These are phyloP conservation scores for Daptonema setosum DNA, from an alignment of 2,888 invertebrate species.

Conservation along the genomic window DNA sequence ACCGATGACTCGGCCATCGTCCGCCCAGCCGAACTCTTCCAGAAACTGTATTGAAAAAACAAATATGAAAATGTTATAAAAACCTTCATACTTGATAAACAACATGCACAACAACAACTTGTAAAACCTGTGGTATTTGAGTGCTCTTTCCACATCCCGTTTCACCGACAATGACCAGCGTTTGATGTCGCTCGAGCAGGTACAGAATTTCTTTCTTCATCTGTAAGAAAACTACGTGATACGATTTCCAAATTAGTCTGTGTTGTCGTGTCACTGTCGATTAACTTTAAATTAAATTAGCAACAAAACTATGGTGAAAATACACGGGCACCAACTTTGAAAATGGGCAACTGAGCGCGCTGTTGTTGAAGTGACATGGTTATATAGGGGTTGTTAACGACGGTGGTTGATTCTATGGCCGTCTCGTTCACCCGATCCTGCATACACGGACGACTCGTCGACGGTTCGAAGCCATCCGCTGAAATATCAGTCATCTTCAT, in stretches of 20 bases:
- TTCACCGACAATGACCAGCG: constrained; percentile 60
- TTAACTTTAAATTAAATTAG: no score
- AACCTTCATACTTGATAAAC: not conserved
- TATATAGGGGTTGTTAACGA: constrained; percentile 49
- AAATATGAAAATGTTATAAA: not conserved
- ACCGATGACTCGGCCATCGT: constrained; percentile 51
- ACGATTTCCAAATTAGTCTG: no score
- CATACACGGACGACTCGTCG: not conserved
- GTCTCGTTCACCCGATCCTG: not conserved
- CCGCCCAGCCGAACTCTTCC: constrained; percentile 58
- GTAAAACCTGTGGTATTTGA: constrained; percentile 64
- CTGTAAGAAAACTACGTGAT: no score
- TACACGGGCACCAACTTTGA: constrained; percentile 33
- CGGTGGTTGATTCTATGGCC: constrained; percentile 5
- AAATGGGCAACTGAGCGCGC: constrained; percentile 62
- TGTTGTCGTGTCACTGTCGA: no score
- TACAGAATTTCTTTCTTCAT: constrained; percentile 67
- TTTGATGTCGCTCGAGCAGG: constrained; percentile 66
- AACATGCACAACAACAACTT: constrained; percentile 5
- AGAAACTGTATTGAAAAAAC: constrained; percentile 46
- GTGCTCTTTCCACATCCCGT: constrained; percentile 91
- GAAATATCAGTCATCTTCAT: no score
- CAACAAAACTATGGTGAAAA: not conserved
- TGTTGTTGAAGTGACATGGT: constrained; percentile 63
- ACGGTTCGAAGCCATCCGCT: no score